Base-by-base conservation (phyloP, 2,888 invertebrate genomes). In the Deilephila elpenor region DNA sequence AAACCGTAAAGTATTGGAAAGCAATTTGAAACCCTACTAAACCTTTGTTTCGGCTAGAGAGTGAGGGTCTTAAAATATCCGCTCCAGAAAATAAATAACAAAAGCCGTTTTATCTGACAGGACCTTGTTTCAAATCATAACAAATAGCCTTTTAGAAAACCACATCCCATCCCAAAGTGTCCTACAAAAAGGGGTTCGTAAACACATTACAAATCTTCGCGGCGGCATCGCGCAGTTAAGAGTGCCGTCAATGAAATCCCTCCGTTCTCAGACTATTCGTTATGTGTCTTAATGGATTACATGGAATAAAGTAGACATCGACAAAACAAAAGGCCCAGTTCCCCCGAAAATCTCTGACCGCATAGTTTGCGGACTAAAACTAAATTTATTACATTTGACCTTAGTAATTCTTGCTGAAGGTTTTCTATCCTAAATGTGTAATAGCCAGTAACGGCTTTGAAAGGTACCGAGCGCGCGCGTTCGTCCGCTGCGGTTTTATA, bases 321-420 rank as follows among this genome's bases (percentile, higher is more conserved):
- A 88, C 92, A 88, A 93, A 93, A 93, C 93, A 93, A 93, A 92
- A 91, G 91, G 91, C 88, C 86, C 82, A 82, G 85, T 86, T 87
- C 85, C 86, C 86, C 84, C 86, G 89, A 91, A 91, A 92, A 93
- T 91, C 92, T 91, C 91, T 88, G 87, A 93, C 93, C 93, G 86
- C 93, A 91, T 91, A 92, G 91, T 93, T 93, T 89, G 89, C 86
- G 86, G 90, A 86, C 92, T 91, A 90, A 93, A 94, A 93, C 91
- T 91, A 93, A 93, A 93, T 94, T 93, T 93, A 93, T 94, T 93
- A 92, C 93, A 83, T 93, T 92, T 93, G 92, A 92, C 93, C 93
- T 93, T 91, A 91, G 93, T 92, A 91, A 92, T 92, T 92, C 93
- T 92, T 91, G 89, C 88, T 88, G 87, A 88, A 91, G 92, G 91